A percentile compares a stretch with the other conserved stretches of the same genome.
These are phyloP conservation scores for Sinodicranocentrus sp. DNA, from an alignment of 2,888 invertebrate genomes.

Conservation along the genomic window DNA sequence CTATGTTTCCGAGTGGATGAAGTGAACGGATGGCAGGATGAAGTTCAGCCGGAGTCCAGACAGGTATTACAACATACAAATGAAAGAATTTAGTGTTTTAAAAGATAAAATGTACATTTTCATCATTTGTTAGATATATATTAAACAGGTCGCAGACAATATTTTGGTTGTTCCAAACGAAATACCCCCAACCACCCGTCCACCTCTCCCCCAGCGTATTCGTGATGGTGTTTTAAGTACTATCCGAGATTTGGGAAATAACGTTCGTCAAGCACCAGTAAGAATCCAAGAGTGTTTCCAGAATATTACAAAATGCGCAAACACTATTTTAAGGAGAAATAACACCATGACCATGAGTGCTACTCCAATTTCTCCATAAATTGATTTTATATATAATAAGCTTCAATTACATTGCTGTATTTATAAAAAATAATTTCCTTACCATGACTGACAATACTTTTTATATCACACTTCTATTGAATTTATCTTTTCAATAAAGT, in stretches of 20 bases:
- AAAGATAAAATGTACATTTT: no score
- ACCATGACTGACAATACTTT: no score
- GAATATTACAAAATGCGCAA: conserved; percentile 54
- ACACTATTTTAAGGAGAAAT: conserved; percentile 52
- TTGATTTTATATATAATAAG: neutral
- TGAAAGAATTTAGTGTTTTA: no score
- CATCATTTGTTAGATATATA: no score
- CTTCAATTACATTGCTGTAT: neutral
- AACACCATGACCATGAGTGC: neutral
- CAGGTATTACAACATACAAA: conserved; percentile 24
- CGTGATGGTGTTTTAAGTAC: conserved; percentile 45
- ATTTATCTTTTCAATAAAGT: no score
- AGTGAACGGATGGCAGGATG: neutral
- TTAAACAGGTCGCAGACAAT: conserved; percentile 41
- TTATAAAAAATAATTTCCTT: neutral
- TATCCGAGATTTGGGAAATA: conserved; percentile 44
- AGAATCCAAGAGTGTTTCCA: conserved; percentile 54
- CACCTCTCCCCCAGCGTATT: conserved; percentile 52
- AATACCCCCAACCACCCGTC: conserved; percentile 36
- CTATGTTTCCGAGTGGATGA: conserved; percentile 50
- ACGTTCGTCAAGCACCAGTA: conserved; percentile 35
- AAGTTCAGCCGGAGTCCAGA: conserved; percentile 10
- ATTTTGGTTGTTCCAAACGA: conserved; percentile 16
- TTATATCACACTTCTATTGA: no score
- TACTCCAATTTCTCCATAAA: no score